Evolutionary conservation across 2,888 invertebrate species (phyloP).

Genomic region (Troilus luridus): DNA sequence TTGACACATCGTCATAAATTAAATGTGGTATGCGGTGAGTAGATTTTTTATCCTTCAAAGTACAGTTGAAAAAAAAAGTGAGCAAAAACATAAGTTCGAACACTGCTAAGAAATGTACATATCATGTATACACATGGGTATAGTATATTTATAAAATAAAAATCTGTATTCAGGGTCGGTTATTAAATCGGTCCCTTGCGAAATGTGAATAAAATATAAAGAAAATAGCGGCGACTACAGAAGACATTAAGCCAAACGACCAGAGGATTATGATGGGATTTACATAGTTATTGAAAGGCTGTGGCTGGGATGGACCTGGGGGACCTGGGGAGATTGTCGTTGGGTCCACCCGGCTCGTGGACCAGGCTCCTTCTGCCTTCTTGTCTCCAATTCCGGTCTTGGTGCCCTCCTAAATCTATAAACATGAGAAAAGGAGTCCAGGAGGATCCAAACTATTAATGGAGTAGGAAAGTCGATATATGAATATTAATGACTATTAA

Average conservation of each 20-base stretch:
- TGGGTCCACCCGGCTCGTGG: not conserved
- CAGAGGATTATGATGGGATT: slow-evolving; percentile 9
- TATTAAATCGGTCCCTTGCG: not conserved
- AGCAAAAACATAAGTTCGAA: not conserved
- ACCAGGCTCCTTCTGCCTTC: not conserved
- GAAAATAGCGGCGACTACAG: not conserved
- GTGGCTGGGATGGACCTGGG: not conserved
- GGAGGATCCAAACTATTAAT: not conserved
- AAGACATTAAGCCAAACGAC: slow-evolving; percentile 24
- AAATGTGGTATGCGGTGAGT: not conserved
- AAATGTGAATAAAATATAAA: slow-evolving; percentile 11
- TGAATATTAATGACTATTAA: not conserved
- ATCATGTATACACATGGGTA: not conserved
- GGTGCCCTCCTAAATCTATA: not conserved
- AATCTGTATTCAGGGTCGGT: not conserved
- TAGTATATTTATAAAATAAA: not conserved
- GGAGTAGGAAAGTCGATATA: not conserved
- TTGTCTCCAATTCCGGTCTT: not conserved
- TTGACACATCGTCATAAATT: not conserved
- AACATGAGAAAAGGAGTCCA: not conserved
- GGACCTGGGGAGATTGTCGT: not conserved
- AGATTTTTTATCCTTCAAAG: not conserved
- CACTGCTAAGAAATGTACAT: not conserved
- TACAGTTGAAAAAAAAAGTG: not conserved
- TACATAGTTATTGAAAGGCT: slow-evolving; percentile 40